Conservation (phyloP, 2,888 invertebrate genomes). For the Ceriagrion tenellum region DNA sequence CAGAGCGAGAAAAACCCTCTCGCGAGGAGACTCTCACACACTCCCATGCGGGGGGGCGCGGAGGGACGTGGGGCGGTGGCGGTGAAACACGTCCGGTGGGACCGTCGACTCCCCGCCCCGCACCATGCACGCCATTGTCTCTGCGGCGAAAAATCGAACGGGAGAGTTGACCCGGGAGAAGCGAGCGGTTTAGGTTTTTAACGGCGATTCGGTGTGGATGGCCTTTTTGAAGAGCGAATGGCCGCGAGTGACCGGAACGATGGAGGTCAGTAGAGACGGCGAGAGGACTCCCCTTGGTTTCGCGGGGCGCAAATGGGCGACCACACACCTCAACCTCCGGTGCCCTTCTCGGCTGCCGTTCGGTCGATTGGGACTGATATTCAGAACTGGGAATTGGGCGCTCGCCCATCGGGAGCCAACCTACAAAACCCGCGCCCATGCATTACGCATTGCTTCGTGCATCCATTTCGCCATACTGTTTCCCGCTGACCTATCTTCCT, state of each 20-base stretch:
- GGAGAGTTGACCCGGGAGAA: not conserved
- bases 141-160: slow-evolving; percentile 2
- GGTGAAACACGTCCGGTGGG: not conserved
- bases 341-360: not conserved
- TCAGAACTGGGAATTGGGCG: not conserved
- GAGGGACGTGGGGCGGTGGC: not conserved
- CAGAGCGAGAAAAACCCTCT: not conserved
- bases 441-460: not conserved
- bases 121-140: not conserved
- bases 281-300: not conserved
- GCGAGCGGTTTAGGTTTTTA: not conserved
- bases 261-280: not conserved
- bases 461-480: not conserved
- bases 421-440: not conserved
- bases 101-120: not conserved
- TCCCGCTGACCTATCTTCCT: not conserved
- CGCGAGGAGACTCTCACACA: too few species aligned
- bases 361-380: not conserved
- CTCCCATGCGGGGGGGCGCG: too few species aligned
- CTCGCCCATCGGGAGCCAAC: not conserved
- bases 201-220: not conserved
- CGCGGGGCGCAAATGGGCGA: not conserved
- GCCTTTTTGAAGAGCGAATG: not conserved
- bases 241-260: not conserved
- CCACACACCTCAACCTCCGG: not conserved